Conservation (phyloP, 2,888 invertebrate genomes). For the Cremastinae sp. region DNA sequence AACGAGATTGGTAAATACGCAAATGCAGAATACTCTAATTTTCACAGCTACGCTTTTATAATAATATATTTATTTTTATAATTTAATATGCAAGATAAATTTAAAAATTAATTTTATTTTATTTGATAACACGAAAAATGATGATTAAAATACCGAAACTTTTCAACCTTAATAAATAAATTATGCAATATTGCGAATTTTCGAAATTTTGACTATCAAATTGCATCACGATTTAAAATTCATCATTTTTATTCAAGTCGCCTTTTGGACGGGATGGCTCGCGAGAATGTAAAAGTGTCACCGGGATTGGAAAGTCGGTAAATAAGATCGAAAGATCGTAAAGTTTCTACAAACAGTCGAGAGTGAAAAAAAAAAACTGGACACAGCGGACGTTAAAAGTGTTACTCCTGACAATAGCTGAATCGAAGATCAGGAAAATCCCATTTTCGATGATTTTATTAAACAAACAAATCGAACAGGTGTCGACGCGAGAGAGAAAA, state of each 20-base stretch:
- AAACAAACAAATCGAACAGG: conserved; percentile 66
- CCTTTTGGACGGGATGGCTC: background rate
- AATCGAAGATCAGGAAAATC: conserved; percentile 22
- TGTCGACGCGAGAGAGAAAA: conserved; percentile 42
- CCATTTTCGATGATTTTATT: conserved; percentile 22
- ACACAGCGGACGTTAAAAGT: conserved; percentile 37
- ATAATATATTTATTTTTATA: too few relatives aligned
- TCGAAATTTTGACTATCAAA: too few relatives aligned
- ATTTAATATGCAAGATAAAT: too few relatives aligned
- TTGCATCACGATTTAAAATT: background rate
- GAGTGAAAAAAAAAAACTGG: background rate
- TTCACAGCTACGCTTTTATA: too few relatives aligned
- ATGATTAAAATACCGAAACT: too few relatives aligned
- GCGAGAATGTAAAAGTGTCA: conserved; percentile 8
- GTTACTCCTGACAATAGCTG: conserved; percentile 49
- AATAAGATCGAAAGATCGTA: conserved; percentile 22
- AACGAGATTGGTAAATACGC: too few relatives aligned
- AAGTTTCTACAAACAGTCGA: conserved; percentile 24
- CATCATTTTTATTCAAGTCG: background rate
- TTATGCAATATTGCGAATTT: too few relatives aligned
- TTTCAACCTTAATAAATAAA: too few relatives aligned
- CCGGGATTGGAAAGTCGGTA: conserved; percentile 26
- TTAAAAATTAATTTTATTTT: too few relatives aligned
- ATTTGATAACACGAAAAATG: too few relatives aligned
- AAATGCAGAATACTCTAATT: too few relatives aligned